Evolutionary conservation across 2,113 vertebrate genomes (phyloP), one percentile per base, ranked within the genome.

Genomic region (Sylvia atricapilla): DNA sequence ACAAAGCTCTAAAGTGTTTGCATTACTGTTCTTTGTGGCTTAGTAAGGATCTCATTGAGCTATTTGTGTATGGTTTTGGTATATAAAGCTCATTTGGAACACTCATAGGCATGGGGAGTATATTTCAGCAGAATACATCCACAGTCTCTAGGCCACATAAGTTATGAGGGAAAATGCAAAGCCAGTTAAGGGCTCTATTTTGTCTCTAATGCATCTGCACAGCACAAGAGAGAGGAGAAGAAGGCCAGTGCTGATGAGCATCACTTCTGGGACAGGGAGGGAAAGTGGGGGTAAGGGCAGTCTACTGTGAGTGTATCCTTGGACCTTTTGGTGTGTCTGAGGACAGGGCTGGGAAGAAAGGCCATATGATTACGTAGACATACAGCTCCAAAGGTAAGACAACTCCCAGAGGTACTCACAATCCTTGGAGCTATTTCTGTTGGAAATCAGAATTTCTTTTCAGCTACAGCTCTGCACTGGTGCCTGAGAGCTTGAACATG

Each of bases 21-120:
- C 66, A 22, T 44, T 72, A 50, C 44, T 7, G 2, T 47, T 67
- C 69, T 90, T 78, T 64, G 60, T 94, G 88, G 68, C 90, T 84
- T 83, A 70, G 39, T 89, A 80, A 83, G 52, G 35, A 62, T 67
- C 67, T 83, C 28, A 28, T 3, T 87, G 75, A 86, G 52, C 41
- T 80, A 21, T 84, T 92, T 88, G 59, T 82, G 94, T 93, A 77
- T 63, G n/a, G 10, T 91, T 94, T 96, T 87, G 22, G 30, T 76
- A 20, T 47, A 62, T 88, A 72, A 90, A 90, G 11, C 39, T 53
- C 14, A 14, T 83, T 83, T 76, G 39, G 63, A 77, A 28, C 16
- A 35, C 41, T 75, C 46, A 18, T 11, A 70, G 63, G 12, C 27
- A n/a, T 1, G 6, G 33, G 17, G 43, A 86, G 33, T 64, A 18